Base-by-base conservation (phyloP, 2,113 vertebrate species). In the Nipponia nippon region DNA sequence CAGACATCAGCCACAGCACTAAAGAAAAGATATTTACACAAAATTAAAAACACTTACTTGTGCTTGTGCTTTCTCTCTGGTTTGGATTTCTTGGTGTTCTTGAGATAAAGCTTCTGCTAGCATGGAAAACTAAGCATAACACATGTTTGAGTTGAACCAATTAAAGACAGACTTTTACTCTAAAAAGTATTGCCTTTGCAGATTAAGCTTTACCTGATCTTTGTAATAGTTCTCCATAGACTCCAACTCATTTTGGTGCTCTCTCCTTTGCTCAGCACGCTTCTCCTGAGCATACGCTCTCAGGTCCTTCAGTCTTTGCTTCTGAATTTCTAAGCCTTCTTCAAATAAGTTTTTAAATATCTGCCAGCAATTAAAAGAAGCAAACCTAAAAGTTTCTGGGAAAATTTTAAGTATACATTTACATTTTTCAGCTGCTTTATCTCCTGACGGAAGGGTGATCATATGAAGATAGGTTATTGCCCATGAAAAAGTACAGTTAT, bases 201-300 rank as follows among this genome's bases (percentile, higher is more conserved):
- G 53, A 16, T 36, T 6, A 52, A 76, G 20, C 90, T 65, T 89
- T 97, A 99, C 99, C 98, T 99, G 99, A 95, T 99, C 99, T 97
- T 98, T 99, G 95, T 99, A 99, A 92, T 99, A 99, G 98, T 99
- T 99, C 97, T 99, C 99, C 99, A 99, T 98, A 6, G 99, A 99
- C 79, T 99, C 96, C 70, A 99, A 92, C 93, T 99, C 98, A 11
- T 98, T 98, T 84, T 98, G 97, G 92, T 99, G 99, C 59, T 97
- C 97, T 86, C 85, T 97, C 83, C 98, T 98, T 59, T 99, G 98
- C 87, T 99, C 99, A 71, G 98, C 97, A 1, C 98, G 98, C 90
- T 99, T 99, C 77, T 99, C 99, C 85, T 95, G 98, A 87, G 99
- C 98, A 7, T 98, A 98, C 2, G 97, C 96, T 86, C 98, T 98